Conservation (phyloP, 2,888 invertebrate genomes). For the Amblyteles armatorius region DNA sequence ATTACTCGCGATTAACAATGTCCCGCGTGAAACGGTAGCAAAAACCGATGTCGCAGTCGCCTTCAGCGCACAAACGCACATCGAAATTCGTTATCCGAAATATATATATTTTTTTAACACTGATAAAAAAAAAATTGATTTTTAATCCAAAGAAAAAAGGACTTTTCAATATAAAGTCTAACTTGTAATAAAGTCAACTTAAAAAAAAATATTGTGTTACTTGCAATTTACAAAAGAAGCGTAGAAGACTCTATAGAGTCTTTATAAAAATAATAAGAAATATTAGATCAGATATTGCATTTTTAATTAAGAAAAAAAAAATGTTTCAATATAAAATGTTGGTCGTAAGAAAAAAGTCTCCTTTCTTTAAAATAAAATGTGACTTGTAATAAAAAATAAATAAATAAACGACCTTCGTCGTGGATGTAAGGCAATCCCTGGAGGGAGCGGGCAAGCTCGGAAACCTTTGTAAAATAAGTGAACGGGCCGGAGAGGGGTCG, state of each 20-base stretch:
- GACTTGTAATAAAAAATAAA: neutral
- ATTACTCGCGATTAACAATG: neutral
- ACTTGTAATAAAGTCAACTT: too few species aligned
- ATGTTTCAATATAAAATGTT: too few species aligned
- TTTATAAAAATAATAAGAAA: too few species aligned
- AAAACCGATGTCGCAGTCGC: neutral
- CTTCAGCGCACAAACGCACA: neutral
- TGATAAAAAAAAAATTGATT: too few species aligned
- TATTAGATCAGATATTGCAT: too few species aligned
- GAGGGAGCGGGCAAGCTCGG: neutral
- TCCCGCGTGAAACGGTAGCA: neutral
- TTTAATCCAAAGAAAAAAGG: neutral
- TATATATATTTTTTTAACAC: neutral
- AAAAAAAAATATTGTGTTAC: neutral
- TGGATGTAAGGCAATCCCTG: conserved; percentile 26
- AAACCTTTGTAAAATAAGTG: conserved; percentile 56
- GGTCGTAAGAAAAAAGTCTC: too few species aligned
- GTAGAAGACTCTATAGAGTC: too few species aligned
- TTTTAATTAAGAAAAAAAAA: neutral
- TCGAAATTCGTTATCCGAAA: neutral
- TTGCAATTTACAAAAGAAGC: too few species aligned
- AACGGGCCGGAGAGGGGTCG: conserved; percentile 1
- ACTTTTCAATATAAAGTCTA: too few species aligned
- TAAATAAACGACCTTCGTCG: conserved; percentile 18
- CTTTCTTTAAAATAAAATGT: neutral